Percentiles rank a stretch among this genome's conserved stretches.
These are phyloP conservation scores for Drosophila subobscura DNA, from an alignment of 1,140 invertebrate genomes.

Conservation along the genomic window DNA sequence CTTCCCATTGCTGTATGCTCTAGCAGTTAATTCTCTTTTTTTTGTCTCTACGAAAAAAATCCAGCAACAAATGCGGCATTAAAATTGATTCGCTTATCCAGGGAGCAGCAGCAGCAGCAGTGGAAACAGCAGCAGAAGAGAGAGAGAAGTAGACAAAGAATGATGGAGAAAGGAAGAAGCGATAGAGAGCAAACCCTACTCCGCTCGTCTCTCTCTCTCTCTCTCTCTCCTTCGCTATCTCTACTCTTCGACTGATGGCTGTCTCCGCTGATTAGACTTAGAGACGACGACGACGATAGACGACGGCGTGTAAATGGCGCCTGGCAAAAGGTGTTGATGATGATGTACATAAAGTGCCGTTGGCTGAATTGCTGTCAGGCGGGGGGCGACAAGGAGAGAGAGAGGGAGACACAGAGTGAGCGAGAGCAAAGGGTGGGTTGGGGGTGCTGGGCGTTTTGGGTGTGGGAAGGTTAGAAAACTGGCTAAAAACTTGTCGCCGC, in stretches of 20 bases:
- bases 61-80: constrained; percentile 74
- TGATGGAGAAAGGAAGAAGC: constrained; percentile 6
- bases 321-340: constrained; percentile 78
- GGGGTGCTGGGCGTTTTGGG: too few relatives aligned
- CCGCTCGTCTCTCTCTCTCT: too few relatives aligned
- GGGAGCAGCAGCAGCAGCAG: constrained; percentile 2
- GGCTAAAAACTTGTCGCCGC: constrained; percentile 80
- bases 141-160: not conserved
- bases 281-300: constrained; percentile 71
- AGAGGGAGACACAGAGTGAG: too few relatives aligned
- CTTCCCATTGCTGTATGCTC: constrained; percentile 1
- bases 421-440: too few relatives aligned
- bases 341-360: constrained; percentile 77
- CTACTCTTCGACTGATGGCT: constrained; percentile 40
- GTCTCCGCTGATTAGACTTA: constrained; percentile 79
- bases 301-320: constrained; percentile 79
- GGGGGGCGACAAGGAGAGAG: not conserved
- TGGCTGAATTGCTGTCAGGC: constrained; percentile 58
- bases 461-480: constrained; percentile 26
- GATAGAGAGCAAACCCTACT: constrained; percentile 9
- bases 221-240: too few relatives aligned
- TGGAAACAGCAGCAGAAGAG: not conserved
- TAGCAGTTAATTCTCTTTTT: constrained; percentile 19
- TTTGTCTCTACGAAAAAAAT: constrained; percentile 41
- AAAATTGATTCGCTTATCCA: constrained; percentile 75